Base-by-base conservation (phyloP, 2,113 vertebrate species). In the Cyanistes caeruleus region DNA sequence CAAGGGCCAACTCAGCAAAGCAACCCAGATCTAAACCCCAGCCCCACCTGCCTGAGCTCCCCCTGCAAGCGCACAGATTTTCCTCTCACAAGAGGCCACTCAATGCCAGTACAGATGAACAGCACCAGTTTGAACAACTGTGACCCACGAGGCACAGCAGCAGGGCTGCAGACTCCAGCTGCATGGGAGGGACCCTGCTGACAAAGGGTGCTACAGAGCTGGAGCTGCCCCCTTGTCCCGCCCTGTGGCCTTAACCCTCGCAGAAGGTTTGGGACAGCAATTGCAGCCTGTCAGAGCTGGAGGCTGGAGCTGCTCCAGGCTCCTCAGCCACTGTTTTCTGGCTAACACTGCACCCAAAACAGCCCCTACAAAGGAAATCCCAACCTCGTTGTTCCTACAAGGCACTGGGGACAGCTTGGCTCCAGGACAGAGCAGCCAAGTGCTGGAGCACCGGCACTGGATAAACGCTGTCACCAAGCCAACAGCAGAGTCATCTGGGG, bases 381-480 rank as follows among this genome's bases (percentile, higher is more conserved):
- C 51, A 39, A 60, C 62, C 67, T 63, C 0, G 0, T 15, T 68
- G 5, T 15, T 46, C 33, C 33, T 48, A 4, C 1, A 2, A 73
- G 72, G 76, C 89, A 5, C 67, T 4, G 46, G 90, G 81, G 58
- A 62, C 69, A 84, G 64, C 70, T 43, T n/a, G 59, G 93, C 88
- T 20, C 70, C 37, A 4, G 0, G n/a, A 30, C 60, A 52, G 59
- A 28, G 3, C 1, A 81, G 87, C 84, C 73, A 30, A 89, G 79
- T 1, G 73, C 76, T 52, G 52, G 37, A 93, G 81, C 84, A 22
- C 44, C 7, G 15, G 94, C 86, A 44, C 87, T 13, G 87, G 67
- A 89, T 75, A 90, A 84, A 89, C 0, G 31, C 89, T 92, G 97
- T 97, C 95, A 92, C 93, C 89, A 11, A 93, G 95, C 96, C 96